Conservation (phyloP, 1,140 invertebrate genomes). For the Drosophila paulistorum region DNA sequence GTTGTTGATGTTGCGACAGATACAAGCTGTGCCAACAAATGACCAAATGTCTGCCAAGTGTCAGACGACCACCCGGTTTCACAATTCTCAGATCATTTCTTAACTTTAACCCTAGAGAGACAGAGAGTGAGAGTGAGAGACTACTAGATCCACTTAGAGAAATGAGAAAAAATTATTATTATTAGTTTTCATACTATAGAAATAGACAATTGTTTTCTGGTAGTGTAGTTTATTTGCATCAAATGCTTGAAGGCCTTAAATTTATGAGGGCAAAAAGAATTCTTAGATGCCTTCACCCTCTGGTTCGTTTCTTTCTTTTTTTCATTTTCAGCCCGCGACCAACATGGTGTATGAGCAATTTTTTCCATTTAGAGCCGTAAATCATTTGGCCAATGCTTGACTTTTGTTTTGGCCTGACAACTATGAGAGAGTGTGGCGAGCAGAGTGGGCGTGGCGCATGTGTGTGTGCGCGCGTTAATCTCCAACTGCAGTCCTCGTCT, state of each 20-base stretch:
- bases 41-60: constrained; percentile 75
- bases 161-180: neutral
- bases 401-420: constrained; percentile 63
- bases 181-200: neutral
- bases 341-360: constrained; percentile 75
- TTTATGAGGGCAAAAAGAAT: constrained; percentile 15
- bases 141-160: neutral
- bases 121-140: no score
- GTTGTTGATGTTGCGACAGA: constrained; percentile 41
- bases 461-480: constrained; percentile 64
- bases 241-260: neutral
- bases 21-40: constrained; percentile 75
- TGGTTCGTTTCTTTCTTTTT: neutral
- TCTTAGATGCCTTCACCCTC: neutral
- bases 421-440: constrained; percentile 53
- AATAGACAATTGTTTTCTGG: neutral
- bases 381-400: constrained; percentile 76
- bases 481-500: constrained; percentile 62
- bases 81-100: constrained; percentile 11
- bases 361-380: constrained; percentile 68
- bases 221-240: constrained; percentile 16
- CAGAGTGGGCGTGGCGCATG: constrained; percentile 44
- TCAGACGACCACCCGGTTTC: constrained; percentile 61
- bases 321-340: constrained; percentile 2
- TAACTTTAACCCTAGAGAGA: neutral